Evolutionary conservation across 2,888 invertebrate species (phyloP), one percentile per base, ranked within the genome.

Genomic region (Xanthia togata): DNA sequence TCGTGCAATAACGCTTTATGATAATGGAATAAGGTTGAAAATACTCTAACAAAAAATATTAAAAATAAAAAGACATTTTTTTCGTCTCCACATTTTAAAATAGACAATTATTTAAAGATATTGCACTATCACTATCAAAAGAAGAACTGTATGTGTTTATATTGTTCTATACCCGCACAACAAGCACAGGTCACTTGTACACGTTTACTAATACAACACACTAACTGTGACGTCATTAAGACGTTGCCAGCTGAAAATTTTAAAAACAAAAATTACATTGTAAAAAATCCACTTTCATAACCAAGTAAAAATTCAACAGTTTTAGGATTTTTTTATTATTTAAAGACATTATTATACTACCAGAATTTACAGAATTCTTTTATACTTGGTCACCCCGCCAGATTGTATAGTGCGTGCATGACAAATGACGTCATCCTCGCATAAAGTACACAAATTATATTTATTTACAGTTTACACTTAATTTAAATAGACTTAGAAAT

Each of bases 191-290:
- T 92, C 92, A 95, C 93, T 83, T 88, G 93, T 94, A 93, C 93
- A 89, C 89, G 93, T 94, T 91, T 86, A 95, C 94, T 94, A 95
- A 95, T 92, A 88, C 89, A 85, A 91, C 91, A 93, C 91, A 95
- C 93, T 95, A 95, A 90, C 85, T 91, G 92, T 93, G 91, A 90
- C 89, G 91, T 93, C 89, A 86, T 89, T 78, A 82, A 82, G 86
- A 88, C 89, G 82, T 87, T 88, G 83, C 84, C 81, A 84, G 72
- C 82, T 71, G 53, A 72, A 72, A 78, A 77, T 67, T 14, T 41
- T 44, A 11, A 63, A 70, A 67, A 73, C 14, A 63, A 64, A 69
- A 72, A 44, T 35, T 26, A 44, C 69, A 78, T 35, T 78, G 70
- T 76, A 78, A 78, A 77, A 35, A 53, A 31, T 5, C 14, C 68